These are phyloP conservation scores for Varanus komodoensis DNA, from an alignment of 2,113 vertebrate species.

Conservation along the genomic window DNA sequence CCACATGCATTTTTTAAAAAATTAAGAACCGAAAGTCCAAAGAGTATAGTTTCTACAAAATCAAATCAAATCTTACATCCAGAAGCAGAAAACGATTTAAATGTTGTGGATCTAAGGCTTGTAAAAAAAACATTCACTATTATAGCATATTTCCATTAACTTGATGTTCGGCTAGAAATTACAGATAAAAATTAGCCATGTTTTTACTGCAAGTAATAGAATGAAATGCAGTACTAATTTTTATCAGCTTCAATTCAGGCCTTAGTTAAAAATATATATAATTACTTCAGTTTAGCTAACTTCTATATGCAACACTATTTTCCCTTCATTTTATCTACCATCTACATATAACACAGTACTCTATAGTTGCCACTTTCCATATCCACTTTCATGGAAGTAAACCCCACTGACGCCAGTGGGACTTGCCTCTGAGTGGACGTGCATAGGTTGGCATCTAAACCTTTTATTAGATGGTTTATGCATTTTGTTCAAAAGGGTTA, in stretches of 20 bases:
- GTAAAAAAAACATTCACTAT: slow-evolving; percentile 11
- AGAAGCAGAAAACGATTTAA: background rate
- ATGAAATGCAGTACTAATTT: background rate
- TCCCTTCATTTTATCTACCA: background rate
- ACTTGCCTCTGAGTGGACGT: slow-evolving; percentile 3
- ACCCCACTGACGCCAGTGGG: background rate
- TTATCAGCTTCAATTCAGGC: background rate
- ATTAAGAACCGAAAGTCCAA: slow-evolving; percentile 1
- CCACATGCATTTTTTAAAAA: slow-evolving; percentile 11
- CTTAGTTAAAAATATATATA: background rate
- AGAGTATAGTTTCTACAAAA: slow-evolving; percentile 31
- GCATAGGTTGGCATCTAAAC: background rate
- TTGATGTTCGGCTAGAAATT: slow-evolving; percentile 9
- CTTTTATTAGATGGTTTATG: background rate
- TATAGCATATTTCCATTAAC: slow-evolving; percentile 6
- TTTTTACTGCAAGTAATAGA: slow-evolving; percentile 16
- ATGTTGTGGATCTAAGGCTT: slow-evolving; percentile 28
- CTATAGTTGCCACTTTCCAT: background rate
- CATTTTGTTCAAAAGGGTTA: background rate
- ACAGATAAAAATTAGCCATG: slow-evolving; percentile 9
- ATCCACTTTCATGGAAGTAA: background rate
- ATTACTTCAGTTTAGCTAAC: background rate
- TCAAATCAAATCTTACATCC: slow-evolving; percentile 25
- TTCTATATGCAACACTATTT: slow-evolving; percentile 9
- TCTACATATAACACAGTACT: slow-evolving; percentile 14